Conservation (phyloP, 2,797 vertebrate species). For the Emydoidea blandingii region DNA sequence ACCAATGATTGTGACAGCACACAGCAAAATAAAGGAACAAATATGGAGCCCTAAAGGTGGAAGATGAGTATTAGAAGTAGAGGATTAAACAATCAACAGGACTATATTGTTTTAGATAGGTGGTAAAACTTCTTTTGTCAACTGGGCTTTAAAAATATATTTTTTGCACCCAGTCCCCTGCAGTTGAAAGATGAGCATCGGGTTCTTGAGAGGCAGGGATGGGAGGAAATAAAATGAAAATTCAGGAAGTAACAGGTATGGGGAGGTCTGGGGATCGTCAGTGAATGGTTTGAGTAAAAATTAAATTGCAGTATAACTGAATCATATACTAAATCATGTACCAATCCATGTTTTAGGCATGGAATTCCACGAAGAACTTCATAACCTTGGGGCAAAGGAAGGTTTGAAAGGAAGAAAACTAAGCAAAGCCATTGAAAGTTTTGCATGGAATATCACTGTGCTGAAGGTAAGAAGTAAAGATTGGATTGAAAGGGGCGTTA, state of each 20-base stretch:
- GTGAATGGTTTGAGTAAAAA: background rate
- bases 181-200: background rate
- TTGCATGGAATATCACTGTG: conserved; percentile 99
- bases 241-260: background rate
- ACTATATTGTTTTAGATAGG: background rate
- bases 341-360: conserved; percentile 84
- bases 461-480: conserved; percentile 87
- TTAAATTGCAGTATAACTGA: background rate
- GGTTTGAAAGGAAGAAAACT: conserved; percentile 90
- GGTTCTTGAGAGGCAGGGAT: background rate
- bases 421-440: conserved; percentile 88
- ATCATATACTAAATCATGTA: background rate
- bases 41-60: background rate
- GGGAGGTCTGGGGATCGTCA: background rate
- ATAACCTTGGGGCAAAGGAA: conserved; percentile 92
- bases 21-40: background rate
- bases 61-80: background rate
- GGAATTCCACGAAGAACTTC: conserved; percentile 95
- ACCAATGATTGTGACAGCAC: background rate
- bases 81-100: background rate
- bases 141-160: background rate
- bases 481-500: background rate
- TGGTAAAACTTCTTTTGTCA: background rate
- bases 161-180: background rate
- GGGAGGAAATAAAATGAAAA: background rate